These are phyloP conservation scores for Parotocinclus haroldoi DNA, from an alignment of 2,797 vertebrate species.

Conservation along the genomic window DNA sequence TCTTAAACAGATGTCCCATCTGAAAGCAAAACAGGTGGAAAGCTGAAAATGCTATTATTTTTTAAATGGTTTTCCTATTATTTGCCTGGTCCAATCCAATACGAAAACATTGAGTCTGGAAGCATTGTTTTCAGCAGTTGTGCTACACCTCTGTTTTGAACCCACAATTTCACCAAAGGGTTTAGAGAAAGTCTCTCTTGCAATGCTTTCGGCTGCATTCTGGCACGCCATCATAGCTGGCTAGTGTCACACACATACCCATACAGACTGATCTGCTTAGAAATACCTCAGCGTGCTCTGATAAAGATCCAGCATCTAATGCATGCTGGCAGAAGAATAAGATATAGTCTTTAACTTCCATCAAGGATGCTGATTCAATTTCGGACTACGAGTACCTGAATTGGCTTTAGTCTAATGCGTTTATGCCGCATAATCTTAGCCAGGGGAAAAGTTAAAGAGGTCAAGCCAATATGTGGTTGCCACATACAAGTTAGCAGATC, in stretches of 20 bases:
- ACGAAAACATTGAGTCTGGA: conserved; percentile 51
- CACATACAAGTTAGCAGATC: too few relatives aligned
- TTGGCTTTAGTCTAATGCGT: conserved; percentile 24
- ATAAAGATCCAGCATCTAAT: conserved; percentile 35
- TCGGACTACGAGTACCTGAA: conserved; percentile 31
- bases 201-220: conserved; percentile 15
- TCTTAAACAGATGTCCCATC: too few relatives aligned
- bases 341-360: conserved; percentile 39
- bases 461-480: background rate
- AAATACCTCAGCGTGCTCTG: conserved; percentile 48
- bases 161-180: conserved; percentile 36
- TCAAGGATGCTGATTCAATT: background rate
- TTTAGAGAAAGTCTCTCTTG: conserved; percentile 30
- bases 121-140: conserved; percentile 68
- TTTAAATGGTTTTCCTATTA: too few relatives aligned
- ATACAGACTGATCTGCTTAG: conserved; percentile 44
- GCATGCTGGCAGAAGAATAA: conserved; percentile 21
- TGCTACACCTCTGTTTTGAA: conserved; percentile 66
- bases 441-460: conserved; percentile 32
- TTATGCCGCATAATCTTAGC: conserved; percentile 21
- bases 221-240: conserved; percentile 21
- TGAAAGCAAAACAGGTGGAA: too few relatives aligned
- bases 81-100: conserved; percentile 47
- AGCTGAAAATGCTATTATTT: too few relatives aligned
- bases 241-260: conserved; percentile 41